Percentiles rank a stretch among this genome's conserved stretches.
Conservation (phyloP, 2,888 invertebrate genomes). For the Megamerina dolium region DNA sequence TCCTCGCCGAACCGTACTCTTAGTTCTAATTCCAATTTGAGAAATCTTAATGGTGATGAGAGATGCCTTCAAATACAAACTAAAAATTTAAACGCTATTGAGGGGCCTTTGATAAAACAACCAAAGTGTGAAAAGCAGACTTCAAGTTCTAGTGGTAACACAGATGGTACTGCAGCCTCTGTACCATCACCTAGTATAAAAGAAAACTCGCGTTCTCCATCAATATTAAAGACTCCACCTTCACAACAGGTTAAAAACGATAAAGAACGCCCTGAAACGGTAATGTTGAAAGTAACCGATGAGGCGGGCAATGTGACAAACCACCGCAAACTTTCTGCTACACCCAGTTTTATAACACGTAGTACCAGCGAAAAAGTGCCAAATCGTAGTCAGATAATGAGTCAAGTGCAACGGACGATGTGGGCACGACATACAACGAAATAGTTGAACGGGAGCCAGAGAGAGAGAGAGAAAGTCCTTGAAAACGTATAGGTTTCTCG, state of each 20-base stretch:
- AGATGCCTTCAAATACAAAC: no score
- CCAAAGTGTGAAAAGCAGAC: slow-evolving; percentile 34
- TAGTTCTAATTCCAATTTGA: slow-evolving; percentile 45
- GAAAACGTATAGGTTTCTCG: no score
- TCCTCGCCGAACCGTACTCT: slow-evolving; percentile 46
- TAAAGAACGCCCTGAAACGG: slow-evolving; percentile 46
- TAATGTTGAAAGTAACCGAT: slow-evolving; percentile 56
- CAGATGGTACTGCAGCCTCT: slow-evolving; percentile 36
- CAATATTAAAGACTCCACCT: slow-evolving; percentile 35
- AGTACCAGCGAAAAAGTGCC: slow-evolving; percentile 83
- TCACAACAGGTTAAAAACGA: slow-evolving; percentile 30
- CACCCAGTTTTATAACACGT: slow-evolving; percentile 63
- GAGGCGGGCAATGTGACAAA: slow-evolving; percentile 50
- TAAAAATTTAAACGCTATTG: slow-evolving; percentile 50
- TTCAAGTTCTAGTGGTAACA: slow-evolving; percentile 47
- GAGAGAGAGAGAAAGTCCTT: no score
- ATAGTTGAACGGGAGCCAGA: slow-evolving; percentile 47
- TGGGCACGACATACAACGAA: slow-evolving; percentile 88
- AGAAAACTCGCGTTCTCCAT: slow-evolving; percentile 37
- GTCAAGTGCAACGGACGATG: slow-evolving; percentile 70
- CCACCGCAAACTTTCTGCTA: slow-evolving; percentile 52
- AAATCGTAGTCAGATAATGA: slow-evolving; percentile 78
- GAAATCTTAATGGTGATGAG: slow-evolving; percentile 41
- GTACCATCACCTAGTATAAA: slow-evolving; percentile 38
- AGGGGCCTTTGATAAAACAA: slow-evolving; percentile 63